Base-by-base conservation (phyloP, 2,797 vertebrate species). In the Corythornis leucogaster region DNA sequence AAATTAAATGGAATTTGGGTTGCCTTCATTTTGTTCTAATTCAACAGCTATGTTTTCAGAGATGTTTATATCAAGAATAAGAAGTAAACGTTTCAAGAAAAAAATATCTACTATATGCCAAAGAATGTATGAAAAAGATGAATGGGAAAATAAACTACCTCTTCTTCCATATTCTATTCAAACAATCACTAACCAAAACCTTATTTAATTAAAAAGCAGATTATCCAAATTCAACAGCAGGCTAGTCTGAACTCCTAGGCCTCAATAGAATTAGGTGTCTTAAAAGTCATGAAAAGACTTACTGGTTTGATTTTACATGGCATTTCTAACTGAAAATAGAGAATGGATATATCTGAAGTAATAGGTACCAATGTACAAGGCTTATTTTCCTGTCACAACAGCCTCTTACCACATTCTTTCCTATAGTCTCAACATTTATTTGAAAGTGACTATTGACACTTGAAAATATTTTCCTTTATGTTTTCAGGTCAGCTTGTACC, bases 1-100 rank as follows among this genome's bases (percentile, higher is more conserved):
- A 85, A 92, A 87, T 63, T 8, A 89, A 96, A 89, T 57, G 15
- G 22, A 90, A 80, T 94, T 87, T 92, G 26, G 33, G 13, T 78
- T 33, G 17, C 42, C 28, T 89, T 69, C 31, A 12, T 90, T 87
- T 74, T 80, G 26, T 85, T 85, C 33, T 85, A 77, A 64, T 70
- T 24, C 5, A 83, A 71, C 12, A 14, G 16, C 25, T 82, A 20
- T 46, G 17, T 76, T 90, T 80, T 89, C 53, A 68, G 17, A 76
- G 30, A 2, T 9, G 8, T 38, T 92, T 92, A 80, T 38, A 85
- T 93, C 48, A 74, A 67, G 15, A 53, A 28, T 40, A 58, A 55
- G 70, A 55, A 42, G 2, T 50, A 82, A 46, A n/a, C 54, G 8
- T 71, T 77, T 33, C 42, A 78, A 73, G 26, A 54, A 77, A 62